Evolutionary conservation across 1,140 invertebrate genomes (phyloP), one percentile per base, ranked within the genome.

Genomic region (Belonocnema kinseyi): DNA sequence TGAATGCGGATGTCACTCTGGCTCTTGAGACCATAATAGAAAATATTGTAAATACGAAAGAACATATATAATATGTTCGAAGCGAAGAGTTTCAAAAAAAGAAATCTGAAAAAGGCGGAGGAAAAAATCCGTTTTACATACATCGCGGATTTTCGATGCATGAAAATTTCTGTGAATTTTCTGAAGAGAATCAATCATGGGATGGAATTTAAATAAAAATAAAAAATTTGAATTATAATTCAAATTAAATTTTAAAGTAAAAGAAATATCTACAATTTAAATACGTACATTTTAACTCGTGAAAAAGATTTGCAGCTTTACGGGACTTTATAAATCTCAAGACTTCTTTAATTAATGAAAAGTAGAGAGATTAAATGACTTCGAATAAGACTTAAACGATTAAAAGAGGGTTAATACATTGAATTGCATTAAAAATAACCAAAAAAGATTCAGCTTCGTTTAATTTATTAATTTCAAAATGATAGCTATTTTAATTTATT

Each of bases 11-110:
- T 76, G 77, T 76, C 52, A 80, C 82, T 79, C 79, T 72, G 79
- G 74, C 84, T 87, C 82, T 82, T 80, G 72, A 77, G 79, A 76
- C 76, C 82, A 90, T 88, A 89, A 90, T 89, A 85, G 87, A 88
- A 86, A 86, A 87, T 86, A 77, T 81, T 74, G 73, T 85, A 86
- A 87, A 88, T 84, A 82, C 81, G 76, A 86, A 86, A 83, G 85
- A 83, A 82, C 75, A 77, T 80, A 79, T 72, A 77, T 56, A 46
- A 75, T 14, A 72, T 46, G n/a, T 40, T 66, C 61, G n/a, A 66
- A 46, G 61, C 61, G 61, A 40, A 26, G 16, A 40, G 61, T 12
- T 14, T 66, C n/a, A n/a, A 40, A 66, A 66, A 66, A 40, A 33
- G 40, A 66, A n/a, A 66, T 40, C 26, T 66, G 14, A 14, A 66